phyloP scores from a whole-genome alignment of 2,888 invertebrate genomes.

The Idaea dimidiata region DNA sequence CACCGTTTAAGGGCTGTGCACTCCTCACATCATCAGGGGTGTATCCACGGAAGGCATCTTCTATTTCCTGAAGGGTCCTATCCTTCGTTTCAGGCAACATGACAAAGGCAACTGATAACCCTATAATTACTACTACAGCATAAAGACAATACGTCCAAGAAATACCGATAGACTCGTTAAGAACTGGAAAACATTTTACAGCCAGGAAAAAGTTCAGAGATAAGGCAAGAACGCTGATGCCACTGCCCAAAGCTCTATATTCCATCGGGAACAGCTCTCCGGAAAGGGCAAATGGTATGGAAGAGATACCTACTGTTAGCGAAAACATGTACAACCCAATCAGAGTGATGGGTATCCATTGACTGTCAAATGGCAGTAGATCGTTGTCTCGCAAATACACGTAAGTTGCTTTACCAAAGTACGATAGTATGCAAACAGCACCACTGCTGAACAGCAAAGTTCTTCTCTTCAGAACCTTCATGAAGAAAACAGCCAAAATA shows the following conservation, averaged over 20 bases:
- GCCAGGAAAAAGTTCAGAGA: constrained; percentile 84
- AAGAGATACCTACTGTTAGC: constrained; percentile 81
- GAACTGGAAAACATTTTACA: constrained; percentile 83
- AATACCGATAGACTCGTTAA: constrained; percentile 74
- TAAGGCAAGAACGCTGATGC: constrained; percentile 81
- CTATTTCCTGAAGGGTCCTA: constrained; percentile 84
- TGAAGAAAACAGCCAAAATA: constrained; percentile 80
- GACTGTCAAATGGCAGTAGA: constrained; percentile 51
- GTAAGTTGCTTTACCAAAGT: constrained; percentile 77
- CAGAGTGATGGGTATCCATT: constrained; percentile 73
- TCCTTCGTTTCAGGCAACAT: constrained; percentile 85
- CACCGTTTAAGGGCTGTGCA: constrained; percentile 50
- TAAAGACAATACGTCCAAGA: constrained; percentile 82
- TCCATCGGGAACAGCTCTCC: constrained; percentile 85
- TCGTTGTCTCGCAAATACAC: constrained; percentile 59
- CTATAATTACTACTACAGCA: constrained; percentile 73
- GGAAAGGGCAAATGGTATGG: constrained; percentile 86
- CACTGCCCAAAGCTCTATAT: constrained; percentile 83
- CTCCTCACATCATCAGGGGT: constrained; percentile 45
- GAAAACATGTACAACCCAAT: constrained; percentile 80
- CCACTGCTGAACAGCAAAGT: constrained; percentile 82
- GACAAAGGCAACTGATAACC: constrained; percentile 78
- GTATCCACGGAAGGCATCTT: constrained; percentile 72
- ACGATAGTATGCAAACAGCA: constrained; percentile 78
- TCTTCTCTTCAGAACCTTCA: constrained; percentile 81